phyloP scores from a whole-genome alignment of 92 coral and sea anemone genomes.

The Desmophyllum pertusum region DNA sequence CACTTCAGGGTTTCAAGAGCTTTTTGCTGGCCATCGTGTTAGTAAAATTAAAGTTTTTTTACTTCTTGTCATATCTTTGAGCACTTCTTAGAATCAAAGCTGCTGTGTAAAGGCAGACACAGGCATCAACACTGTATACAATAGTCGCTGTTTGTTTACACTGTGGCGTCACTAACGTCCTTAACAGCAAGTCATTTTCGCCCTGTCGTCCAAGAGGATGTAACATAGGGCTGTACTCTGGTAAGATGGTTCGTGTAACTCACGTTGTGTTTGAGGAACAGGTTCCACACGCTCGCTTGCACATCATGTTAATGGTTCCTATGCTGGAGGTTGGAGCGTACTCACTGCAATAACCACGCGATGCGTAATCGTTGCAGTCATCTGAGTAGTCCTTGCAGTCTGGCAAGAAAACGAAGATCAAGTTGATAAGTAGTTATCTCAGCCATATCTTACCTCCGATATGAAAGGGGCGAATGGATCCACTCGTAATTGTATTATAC shows the following conservation, averaged over 20 bases:
- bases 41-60: no score
- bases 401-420: neutral
- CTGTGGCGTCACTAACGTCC: no score
- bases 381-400: constrained; percentile 89
- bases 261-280: constrained; percentile 62
- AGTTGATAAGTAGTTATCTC: neutral
- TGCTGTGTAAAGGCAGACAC: no score
- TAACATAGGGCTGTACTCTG: no score
- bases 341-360: constrained; percentile 87
- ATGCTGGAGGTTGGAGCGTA: constrained; percentile 88
- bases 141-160: no score
- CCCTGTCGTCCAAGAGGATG: no score
- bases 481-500: neutral
- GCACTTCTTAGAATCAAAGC: no score
- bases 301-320: constrained; percentile 93
- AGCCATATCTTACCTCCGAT: neutral
- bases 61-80: no score
- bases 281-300: constrained; percentile 82
- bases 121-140: no score
- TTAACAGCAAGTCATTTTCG: no score
- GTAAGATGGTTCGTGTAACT: constrained; percentile 32
- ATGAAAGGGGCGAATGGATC: neutral
- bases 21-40: no score
- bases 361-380: constrained; percentile 79
- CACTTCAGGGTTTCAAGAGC: no score